Evolutionary conservation across 2,113 vertebrate species (phyloP), one percentile per base, ranked within the genome.

Genomic region (Ictidomys tridecemlineatus): DNA sequence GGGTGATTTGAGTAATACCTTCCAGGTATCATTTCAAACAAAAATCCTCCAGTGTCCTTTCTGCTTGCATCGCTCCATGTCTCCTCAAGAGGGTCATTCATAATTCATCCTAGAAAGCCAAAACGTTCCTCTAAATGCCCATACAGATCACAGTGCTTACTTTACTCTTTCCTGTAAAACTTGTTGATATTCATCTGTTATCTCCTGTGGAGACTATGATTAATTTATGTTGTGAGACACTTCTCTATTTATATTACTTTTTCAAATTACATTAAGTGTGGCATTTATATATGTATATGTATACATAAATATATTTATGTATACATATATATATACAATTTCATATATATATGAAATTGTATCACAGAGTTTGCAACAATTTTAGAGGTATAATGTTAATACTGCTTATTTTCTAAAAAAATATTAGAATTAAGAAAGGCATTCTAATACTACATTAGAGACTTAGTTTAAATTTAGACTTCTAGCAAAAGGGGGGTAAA

Each of bases 41-140:
- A 61, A 94, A 85, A 88, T 78, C 73, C 45, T 91, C 45, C 39
- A 87, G 70, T 78, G 70, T 93, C 92, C 92, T 94, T 94, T 94
- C 77, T 96, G 87, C 69, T 82, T 65, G 5, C n/a, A 30, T 79
- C 56, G 42, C 18, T 82, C 82, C 16, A 34, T 16, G 17, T 89
- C 7, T 83, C 34, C 85, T 37, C 84, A 89, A 79, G 76, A 51
- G 14, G n/a, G 17, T 45, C 0, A 5, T 26, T 79, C 65, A 30
- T 2, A 8, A 45, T 95, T 48, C 58, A 37, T 51, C 18, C 4
- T 9, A 28, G 12, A 30, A 18, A 92, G 13, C n/a, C 34, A 39
- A n/a, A 77, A 12, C 73, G 22, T 48, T 42, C 53, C 8, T 61
- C 4, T 42, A 26, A 67, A 56, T 56, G 4, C 5, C 22, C 12